A percentile compares a stretch with the other conserved stretches of the same genome.
phyloP scores from a whole-genome alignment of 2,888 invertebrate genomes.

The Drosophila sordidula region DNA sequence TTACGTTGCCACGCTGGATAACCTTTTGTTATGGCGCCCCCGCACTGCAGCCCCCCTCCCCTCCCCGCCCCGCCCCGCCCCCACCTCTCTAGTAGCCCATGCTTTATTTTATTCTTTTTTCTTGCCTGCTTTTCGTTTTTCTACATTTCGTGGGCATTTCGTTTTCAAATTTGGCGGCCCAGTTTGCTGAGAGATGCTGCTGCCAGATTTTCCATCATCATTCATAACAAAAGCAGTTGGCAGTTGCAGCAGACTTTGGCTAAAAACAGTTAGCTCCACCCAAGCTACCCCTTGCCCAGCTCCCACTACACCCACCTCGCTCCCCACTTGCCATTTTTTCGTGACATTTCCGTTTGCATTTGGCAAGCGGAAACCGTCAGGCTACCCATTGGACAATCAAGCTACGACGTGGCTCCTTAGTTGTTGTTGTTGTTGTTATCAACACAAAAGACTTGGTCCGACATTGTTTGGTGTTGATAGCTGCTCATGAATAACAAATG shows the following conservation, averaged over 20 bases:
- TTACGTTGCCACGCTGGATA: slow-evolving; percentile 50
- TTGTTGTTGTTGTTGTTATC: slow-evolving; percentile 53
- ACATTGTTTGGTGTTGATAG: slow-evolving; percentile 79
- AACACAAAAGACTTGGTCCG: slow-evolving; percentile 53
- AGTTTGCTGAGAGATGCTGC: slow-evolving; percentile 66
- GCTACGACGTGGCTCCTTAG: slow-evolving; percentile 51
- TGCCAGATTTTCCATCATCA: slow-evolving; percentile 80
- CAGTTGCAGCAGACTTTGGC: slow-evolving; percentile 69
- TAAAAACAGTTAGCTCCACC: slow-evolving; percentile 22
- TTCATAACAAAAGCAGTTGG: slow-evolving; percentile 81
- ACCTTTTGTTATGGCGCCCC: slow-evolving; percentile 39
- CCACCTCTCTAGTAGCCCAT: neutral
- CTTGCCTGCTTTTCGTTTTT: slow-evolving; percentile 8
- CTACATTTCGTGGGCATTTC: slow-evolving; percentile 42
- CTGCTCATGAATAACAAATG: slow-evolving; percentile 77
- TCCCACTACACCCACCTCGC: neutral
- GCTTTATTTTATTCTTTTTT: neutral
- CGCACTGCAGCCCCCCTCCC: neutral
- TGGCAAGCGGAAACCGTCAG: slow-evolving; percentile 78
- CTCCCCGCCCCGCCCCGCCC: too few species aligned
- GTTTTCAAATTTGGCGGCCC: slow-evolving; percentile 64
- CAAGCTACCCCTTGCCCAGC: slow-evolving; percentile 3
- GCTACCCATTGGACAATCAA: slow-evolving; percentile 72
- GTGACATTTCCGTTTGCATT: slow-evolving; percentile 79
- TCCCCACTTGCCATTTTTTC: slow-evolving; percentile 32